Evolutionary conservation across 2,888 invertebrate genomes (phyloP), one percentile per base, ranked within the genome.

Genomic region (Amblyteles armatorius): DNA sequence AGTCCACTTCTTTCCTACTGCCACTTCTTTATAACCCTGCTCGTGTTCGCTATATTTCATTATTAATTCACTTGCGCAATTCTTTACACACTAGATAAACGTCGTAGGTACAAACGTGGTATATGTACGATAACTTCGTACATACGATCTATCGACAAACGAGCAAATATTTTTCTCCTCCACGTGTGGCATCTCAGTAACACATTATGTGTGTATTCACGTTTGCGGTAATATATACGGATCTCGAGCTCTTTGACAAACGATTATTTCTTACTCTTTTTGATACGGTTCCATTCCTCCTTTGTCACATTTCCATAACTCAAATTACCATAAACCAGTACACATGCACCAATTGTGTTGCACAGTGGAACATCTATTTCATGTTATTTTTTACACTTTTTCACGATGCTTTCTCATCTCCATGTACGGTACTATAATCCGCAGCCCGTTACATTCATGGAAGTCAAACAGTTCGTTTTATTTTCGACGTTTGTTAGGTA

Each of bases 31-130:
- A 48, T 60, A 44, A 26, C 33, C 26, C 52, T 76, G 36, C 55
- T 80, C 50, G 48, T 36, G 40, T 48, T 63, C 40, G 79, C 52
- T 63, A 79, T 83, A 74, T 76, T 79, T 77, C 65, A 79, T 72
- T 74, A 79, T 83, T 83, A 79, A 79, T 79, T 83, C 69, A 83
- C 79, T 83, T 76, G 79, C 79, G 83, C 79, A 83, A 83, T 83
- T 76, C 65, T 60, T 57, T 79, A 74, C 74, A 74, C 60, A 76
- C 68, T 74, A 69, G 79, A 83, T 74, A 79, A 83, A 52, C 74
- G 69, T 52, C 79, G 73, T 60, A 48, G 44, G 79, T 63, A 40
- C 48, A 65, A 76, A 29, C 52, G 74, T 79, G 44, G 73, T 36
- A 52, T 22, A 55, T 7, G 22, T n/a, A 44, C 40, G 36, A 36